Evolutionary conservation across 2,888 invertebrate species (phyloP).

Genomic region (Invenusta paracnida): DNA sequence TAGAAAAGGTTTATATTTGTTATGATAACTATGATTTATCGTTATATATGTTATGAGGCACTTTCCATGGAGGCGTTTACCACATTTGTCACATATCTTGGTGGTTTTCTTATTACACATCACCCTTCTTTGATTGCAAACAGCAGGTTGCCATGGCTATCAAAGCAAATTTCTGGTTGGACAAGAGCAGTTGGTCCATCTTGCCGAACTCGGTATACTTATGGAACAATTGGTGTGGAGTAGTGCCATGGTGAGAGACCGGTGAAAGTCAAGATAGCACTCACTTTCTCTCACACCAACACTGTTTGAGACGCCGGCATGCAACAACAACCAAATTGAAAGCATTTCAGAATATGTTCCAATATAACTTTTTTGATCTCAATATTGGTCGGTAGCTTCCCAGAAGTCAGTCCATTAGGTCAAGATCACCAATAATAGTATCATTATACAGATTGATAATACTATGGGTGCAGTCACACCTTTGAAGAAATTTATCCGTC

Average conservation of each 20-base stretch:
- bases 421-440: background rate
- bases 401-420: background rate
- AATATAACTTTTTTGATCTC: background rate
- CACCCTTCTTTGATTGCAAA: background rate
- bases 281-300: constrained; percentile 6
- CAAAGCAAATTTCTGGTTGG: background rate
- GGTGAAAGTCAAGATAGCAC: background rate
- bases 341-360: background rate
- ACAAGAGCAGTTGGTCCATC: background rate
- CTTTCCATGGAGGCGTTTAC: constrained; percentile 23
- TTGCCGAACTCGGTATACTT: background rate
- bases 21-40: too few relatives aligned
- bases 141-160: background rate
- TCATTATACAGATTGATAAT: background rate
- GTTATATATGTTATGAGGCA: background rate
- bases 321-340: background rate
- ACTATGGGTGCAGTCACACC: too few relatives aligned
- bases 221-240: background rate
- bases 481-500: background rate
- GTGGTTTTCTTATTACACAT: background rate
- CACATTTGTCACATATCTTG: background rate
- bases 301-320: constrained; percentile 6
- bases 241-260: background rate
- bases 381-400: background rate
- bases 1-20: too few relatives aligned